Base-by-base conservation (phyloP, 1,140 invertebrate species). In the Microplitis demolitor region DNA sequence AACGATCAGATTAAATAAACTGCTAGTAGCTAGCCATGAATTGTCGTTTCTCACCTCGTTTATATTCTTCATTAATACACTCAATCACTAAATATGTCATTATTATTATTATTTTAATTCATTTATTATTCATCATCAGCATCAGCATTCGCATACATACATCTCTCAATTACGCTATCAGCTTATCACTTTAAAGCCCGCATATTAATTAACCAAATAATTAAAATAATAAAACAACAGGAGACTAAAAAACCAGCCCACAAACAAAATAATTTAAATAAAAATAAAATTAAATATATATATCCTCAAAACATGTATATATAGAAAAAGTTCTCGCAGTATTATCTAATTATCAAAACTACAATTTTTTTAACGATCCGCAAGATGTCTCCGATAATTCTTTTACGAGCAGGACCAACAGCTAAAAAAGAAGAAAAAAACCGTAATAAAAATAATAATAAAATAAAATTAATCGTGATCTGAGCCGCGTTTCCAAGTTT, bases 1-100 rank as follows among this genome's bases (percentile, higher is more conserved):
- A 75, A 75, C 74, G 62, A 67, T 53, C 63, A 31, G 31, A 66
- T 73, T 78, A 73, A 73, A 78, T 73, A 74, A 31, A 53, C n/a
- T 53, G 58, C 4, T 53, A 53, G 39, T 45, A 45, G 39, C 39
- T 45, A 45, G 39, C 39, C 39, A 45, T 53, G 37, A 62, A 61
- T 73, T 61, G 61, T 67, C 31, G 58, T 61, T 67, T 45, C 53
- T 63, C 33, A 54, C 51, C 34, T 45, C 63, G 45, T 24, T 31
- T 71, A 16, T 11, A 37, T 63, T 9, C 60, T 45, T 70, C 24
- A 45, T 61, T 61, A 45, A 14, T n/a, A 54, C 24, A 54, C 51
- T 54, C 11, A 31, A 58, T 58, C 16, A 58, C 24, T 24, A 58
- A 31, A 31, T 58, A 54, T 54, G 5, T 8, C 11, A 45, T 45